A percentile compares a stretch with the other conserved stretches of the same genome.
Conservation (phyloP, 1,140 invertebrate species). For the Caenorhabditis remanei region DNA sequence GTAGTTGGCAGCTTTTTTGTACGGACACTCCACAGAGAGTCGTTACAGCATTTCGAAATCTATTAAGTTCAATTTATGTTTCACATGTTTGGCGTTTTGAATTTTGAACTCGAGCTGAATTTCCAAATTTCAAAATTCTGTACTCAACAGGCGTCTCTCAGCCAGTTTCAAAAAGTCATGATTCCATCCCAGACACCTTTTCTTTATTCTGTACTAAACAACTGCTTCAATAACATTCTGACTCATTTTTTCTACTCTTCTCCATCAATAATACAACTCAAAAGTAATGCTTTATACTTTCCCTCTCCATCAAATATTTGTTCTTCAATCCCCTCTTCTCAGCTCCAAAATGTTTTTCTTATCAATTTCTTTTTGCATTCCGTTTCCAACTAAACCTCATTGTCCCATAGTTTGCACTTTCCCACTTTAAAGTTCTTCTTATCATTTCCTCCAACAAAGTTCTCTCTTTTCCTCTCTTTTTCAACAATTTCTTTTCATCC, state of each 20-base stretch:
- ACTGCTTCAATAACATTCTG: not conserved
- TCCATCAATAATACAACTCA: not conserved
- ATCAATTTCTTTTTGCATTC: conserved; percentile 2
- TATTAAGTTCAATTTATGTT: too few relatives aligned
- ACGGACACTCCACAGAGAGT: too few relatives aligned
- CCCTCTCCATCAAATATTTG: conserved; percentile 34
- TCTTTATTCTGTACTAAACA: not conserved
- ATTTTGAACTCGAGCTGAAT: too few relatives aligned
- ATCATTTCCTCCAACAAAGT: not conserved
- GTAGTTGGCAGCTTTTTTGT: too few relatives aligned
- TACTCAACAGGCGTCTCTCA: too few relatives aligned
- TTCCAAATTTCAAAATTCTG: too few relatives aligned
- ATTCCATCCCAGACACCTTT: not conserved
- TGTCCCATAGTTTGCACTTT: not conserved
- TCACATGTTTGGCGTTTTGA: too few relatives aligned
- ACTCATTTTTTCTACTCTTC: not conserved
- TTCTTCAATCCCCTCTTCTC: conserved; percentile 20
- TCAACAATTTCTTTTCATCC: not conserved
- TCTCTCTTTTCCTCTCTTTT: not conserved
- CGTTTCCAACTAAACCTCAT: conserved; percentile 31
- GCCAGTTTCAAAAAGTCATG: too few relatives aligned
- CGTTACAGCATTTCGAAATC: too few relatives aligned
- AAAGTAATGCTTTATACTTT: not conserved
- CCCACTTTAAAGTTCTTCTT: not conserved
- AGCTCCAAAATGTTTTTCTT: conserved; percentile 42